Percentiles rank a stretch among this genome's conserved stretches.
Conservation (phyloP, 2,888 invertebrate species). For the Amorpha juglandis region DNA sequence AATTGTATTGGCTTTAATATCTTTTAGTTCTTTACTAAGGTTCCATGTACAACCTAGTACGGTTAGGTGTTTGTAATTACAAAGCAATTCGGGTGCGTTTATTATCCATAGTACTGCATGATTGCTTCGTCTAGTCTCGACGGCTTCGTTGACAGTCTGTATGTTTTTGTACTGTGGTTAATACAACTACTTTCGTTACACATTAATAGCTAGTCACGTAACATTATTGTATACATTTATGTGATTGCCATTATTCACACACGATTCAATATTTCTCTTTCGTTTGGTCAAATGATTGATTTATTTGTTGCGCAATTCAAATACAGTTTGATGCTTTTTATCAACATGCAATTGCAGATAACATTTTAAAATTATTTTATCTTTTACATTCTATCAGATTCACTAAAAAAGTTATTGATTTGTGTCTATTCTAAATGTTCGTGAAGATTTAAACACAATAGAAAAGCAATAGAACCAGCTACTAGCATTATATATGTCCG, state of each 20-base stretch:
- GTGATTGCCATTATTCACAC: constrained; percentile 1
- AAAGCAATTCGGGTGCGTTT: not conserved
- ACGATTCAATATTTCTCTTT: constrained; percentile 14
- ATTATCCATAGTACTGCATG: too few relatives aligned
- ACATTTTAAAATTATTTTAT: not conserved
- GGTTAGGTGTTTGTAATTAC: too few relatives aligned
- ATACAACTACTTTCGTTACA: constrained; percentile 10
- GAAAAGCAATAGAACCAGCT: too few relatives aligned
- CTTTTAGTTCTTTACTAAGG: too few relatives aligned
- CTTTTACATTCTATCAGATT: not conserved
- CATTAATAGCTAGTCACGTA: not conserved
- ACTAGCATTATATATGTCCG: too few relatives aligned
- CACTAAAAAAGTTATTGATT: not conserved
- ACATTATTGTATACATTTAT: not conserved
- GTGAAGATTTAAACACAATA: too few relatives aligned
- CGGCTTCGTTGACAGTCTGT: not conserved
- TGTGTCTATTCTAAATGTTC: not conserved
- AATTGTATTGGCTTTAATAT: too few relatives aligned
- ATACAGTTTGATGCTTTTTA: not conserved
- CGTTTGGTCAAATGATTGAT: constrained; percentile 1
- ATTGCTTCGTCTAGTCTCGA: not conserved
- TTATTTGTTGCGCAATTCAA: not conserved
- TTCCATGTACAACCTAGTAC: too few relatives aligned
- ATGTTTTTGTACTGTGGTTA: not conserved
- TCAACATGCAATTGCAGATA: not conserved